phyloP scores from a whole-genome alignment of 2,113 vertebrate species.

The Echinops telfairi region DNA sequence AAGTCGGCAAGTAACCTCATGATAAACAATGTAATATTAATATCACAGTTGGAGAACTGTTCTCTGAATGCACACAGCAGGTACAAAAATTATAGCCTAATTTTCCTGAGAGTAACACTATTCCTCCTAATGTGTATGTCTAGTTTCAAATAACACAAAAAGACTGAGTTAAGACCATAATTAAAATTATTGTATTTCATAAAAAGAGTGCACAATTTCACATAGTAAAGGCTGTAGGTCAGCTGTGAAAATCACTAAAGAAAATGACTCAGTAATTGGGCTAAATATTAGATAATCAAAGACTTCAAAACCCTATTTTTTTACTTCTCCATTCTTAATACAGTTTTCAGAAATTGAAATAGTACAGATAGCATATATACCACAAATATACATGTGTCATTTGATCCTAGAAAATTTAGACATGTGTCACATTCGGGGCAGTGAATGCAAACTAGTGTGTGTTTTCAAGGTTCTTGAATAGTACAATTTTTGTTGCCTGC shows the following conservation, averaged over 20 bases:
- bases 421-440: background rate
- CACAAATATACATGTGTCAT: background rate
- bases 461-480: background rate
- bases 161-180: constrained; percentile 70
- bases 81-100: constrained; percentile 80
- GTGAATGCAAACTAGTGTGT: background rate
- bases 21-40: constrained; percentile 89
- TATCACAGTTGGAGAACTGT: constrained; percentile 82
- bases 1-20: constrained; percentile 83
- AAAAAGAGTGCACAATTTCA: background rate
- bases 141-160: constrained; percentile 75
- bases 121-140: constrained; percentile 76
- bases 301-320: constrained; percentile 32
- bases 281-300: constrained; percentile 60
- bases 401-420: background rate
- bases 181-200: constrained; percentile 74
- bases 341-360: constrained; percentile 18
- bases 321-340: background rate
- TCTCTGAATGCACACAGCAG: constrained; percentile 84
- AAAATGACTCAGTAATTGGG: constrained; percentile 52
- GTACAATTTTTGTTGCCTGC: background rate
- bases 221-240: background rate
- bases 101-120: constrained; percentile 80
- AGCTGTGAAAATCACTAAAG: constrained; percentile 57
- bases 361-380: background rate